Percentiles rank a stretch among this genome's conserved stretches.
These are phyloP conservation scores for Vidua macroura DNA, from an alignment of 2,113 vertebrate genomes.

Conservation along the genomic window DNA sequence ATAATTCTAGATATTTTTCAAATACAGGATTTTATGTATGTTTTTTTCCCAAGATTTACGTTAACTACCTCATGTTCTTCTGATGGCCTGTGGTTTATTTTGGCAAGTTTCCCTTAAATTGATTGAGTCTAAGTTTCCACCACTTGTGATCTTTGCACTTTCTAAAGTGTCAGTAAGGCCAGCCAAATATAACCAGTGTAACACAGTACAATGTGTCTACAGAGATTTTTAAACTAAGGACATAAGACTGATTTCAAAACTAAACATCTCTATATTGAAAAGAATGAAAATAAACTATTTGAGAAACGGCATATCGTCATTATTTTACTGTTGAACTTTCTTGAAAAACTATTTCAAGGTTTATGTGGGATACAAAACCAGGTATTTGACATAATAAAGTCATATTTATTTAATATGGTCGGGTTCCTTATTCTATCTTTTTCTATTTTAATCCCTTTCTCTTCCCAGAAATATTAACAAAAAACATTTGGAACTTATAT, in stretches of 20 bases:
- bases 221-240: neutral
- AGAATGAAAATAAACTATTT: neutral
- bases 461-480: neutral
- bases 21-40: neutral
- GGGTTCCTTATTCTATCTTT: neutral
- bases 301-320: neutral
- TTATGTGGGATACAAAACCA: neutral
- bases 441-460: neutral
- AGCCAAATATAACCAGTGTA: neutral
- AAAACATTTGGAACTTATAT: neutral
- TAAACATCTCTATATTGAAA: neutral
- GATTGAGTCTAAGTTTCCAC: constrained; percentile 15
- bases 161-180: neutral
- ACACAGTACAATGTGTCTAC: neutral
- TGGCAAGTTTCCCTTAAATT: neutral
- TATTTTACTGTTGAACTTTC: neutral
- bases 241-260: neutral
- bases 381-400: neutral
- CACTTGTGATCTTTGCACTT: constrained; percentile 8
- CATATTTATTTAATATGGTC: neutral
- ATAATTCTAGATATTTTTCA: neutral
- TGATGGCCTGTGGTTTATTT: neutral
- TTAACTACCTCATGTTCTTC: neutral
- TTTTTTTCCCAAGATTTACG: neutral
- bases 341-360: neutral